phyloP scores from a whole-genome alignment of 2,113 vertebrate species.

The Chloebia gouldiae region DNA sequence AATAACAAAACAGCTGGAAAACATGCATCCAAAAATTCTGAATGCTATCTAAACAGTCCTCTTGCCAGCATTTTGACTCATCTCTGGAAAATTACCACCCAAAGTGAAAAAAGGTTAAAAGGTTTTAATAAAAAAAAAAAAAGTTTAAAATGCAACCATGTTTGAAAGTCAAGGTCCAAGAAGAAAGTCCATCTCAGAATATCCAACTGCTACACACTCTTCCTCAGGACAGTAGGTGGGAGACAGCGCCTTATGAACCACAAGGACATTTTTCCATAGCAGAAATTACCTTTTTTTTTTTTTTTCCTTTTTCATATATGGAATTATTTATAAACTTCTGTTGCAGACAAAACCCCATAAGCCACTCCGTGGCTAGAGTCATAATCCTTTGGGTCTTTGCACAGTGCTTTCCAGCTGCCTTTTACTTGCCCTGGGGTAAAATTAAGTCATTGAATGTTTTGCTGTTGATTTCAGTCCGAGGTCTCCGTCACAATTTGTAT shows the following conservation, averaged over 20 bases:
- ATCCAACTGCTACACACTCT: background rate
- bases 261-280: background rate
- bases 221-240: background rate
- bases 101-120: background rate
- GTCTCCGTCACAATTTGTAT: background rate
- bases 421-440: background rate
- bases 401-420: background rate
- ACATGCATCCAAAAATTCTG: background rate
- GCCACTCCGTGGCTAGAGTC: background rate
- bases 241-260: background rate
- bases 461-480: background rate
- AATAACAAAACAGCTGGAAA: conserved; percentile 5
- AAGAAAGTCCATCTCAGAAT: background rate
- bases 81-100: background rate
- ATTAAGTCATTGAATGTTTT: background rate
- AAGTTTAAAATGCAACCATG: background rate
- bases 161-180: background rate
- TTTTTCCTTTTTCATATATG: background rate
- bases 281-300: background rate
- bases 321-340: background rate
- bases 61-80: background rate
- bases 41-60: background rate
- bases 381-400: background rate
- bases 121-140: background rate
- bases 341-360: background rate